Conservation (phyloP, 2,888 invertebrate genomes). For the Cactoblastis cactorum region DNA sequence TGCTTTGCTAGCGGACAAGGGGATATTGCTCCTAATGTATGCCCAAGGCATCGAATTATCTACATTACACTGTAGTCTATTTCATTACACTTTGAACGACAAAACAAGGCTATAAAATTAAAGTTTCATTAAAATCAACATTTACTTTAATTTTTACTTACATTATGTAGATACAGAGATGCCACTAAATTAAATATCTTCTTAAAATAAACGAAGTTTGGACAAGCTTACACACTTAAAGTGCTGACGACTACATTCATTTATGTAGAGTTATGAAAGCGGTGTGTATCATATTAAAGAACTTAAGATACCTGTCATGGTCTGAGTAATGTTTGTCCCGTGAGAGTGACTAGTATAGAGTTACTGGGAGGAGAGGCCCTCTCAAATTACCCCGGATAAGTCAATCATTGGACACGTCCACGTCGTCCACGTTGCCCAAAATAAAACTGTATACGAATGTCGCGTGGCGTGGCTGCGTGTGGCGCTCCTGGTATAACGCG, state of each 20-base stretch:
- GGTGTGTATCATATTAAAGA: conserved; percentile 24
- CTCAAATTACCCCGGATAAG: conserved; percentile 79
- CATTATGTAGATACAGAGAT: neutral
- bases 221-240: conserved; percentile 15
- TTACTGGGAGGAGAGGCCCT: conserved; percentile 59
- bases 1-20: conserved; percentile 27
- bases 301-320: conserved; percentile 56
- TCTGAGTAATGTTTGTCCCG: conserved; percentile 46
- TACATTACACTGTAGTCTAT: neutral
- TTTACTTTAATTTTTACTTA: neutral
- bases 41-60: conserved; percentile 5
- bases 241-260: conserved; percentile 23
- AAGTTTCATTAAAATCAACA: neutral
- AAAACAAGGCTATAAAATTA: neutral
- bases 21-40: conserved; percentile 14
- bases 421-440: conserved; percentile 71
- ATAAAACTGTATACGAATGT: conserved; percentile 73
- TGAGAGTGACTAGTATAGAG: conserved; percentile 45
- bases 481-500: conserved; percentile 70
- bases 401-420: conserved; percentile 77
- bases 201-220: conserved; percentile 9
- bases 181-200: neutral
- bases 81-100: neutral
- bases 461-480: conserved; percentile 46
- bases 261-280: conserved; percentile 24